Percentiles rank a stretch among this genome's conserved stretches.
Conservation (phyloP, 2,797 vertebrate genomes). For the Sorex maritimensis region DNA sequence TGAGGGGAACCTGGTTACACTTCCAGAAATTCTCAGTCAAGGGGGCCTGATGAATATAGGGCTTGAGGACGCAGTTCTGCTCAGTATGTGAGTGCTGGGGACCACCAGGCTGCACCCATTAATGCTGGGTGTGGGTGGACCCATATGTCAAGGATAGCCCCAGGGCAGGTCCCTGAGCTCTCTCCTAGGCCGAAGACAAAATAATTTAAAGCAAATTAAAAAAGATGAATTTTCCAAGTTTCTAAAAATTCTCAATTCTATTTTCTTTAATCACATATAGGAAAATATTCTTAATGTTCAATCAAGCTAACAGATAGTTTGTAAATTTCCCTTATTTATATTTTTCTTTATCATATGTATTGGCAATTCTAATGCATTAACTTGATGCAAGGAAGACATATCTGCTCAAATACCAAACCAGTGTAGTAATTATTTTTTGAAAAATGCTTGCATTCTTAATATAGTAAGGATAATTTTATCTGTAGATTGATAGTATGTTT, state of each 20-base stretch:
- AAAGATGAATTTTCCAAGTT: neutral
- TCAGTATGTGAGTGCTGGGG: neutral
- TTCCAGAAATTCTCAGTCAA: too few species aligned
- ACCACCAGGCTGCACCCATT: too few species aligned
- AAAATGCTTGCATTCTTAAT: conserved; percentile 40
- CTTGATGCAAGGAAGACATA: neutral
- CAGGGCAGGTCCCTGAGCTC: too few species aligned
- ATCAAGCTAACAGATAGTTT: conserved; percentile 22
- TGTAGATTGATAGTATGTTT: conserved; percentile 40
- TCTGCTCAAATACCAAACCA: neutral
- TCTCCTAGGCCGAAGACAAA: too few species aligned
- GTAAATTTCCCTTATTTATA: conserved; percentile 57
- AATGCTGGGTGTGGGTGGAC: too few species aligned
- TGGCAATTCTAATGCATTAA: neutral
- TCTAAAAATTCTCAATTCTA: neutral
- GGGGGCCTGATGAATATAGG: too few species aligned
- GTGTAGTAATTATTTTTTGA: neutral
- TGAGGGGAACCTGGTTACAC: too few species aligned
- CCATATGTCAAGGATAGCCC: too few species aligned
- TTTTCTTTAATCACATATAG: conserved; percentile 25
- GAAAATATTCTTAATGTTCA: neutral
- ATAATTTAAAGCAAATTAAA: neutral
- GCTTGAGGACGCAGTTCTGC: too few species aligned
- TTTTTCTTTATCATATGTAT: conserved; percentile 29
- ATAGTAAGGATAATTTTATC: conserved; percentile 14